Evolutionary conservation across 2,888 invertebrate genomes (phyloP).

Genomic region (Clepsis dumicolana): DNA sequence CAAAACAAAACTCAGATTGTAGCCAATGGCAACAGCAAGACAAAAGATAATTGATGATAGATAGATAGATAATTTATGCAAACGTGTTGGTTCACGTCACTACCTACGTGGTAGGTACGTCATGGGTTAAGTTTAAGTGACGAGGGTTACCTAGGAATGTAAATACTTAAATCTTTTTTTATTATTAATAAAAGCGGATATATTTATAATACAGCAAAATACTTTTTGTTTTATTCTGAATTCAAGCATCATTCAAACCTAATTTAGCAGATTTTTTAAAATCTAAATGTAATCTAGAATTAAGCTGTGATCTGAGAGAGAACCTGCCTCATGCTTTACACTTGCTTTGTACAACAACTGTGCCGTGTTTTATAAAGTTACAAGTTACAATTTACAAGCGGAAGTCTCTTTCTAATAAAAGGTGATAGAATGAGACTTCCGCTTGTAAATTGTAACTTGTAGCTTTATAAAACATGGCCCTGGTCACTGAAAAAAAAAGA

Average conservation of each 20-base stretch:
- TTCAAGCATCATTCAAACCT: too few species aligned
- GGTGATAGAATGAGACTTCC: too few species aligned
- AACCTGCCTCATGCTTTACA: neutral
- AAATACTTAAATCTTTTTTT: neutral
- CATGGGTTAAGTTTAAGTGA: slow-evolving; percentile 20
- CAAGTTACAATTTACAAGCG: too few species aligned
- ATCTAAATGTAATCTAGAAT: neutral
- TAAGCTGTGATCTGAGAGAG: neutral
- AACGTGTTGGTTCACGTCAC: slow-evolving; percentile 18
- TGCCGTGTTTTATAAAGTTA: too few species aligned
- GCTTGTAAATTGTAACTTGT: too few species aligned
- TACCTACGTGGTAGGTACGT: slow-evolving; percentile 23
- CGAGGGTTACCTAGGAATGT: neutral
- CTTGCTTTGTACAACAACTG: slow-evolving; percentile 14
- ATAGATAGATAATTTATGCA: slow-evolving; percentile 24
- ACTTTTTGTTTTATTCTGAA: neutral
- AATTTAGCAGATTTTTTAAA: neutral
- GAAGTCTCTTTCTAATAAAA: too few species aligned
- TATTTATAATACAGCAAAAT: neutral
- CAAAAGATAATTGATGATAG: slow-evolving; percentile 33
- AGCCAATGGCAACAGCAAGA: slow-evolving; percentile 29
- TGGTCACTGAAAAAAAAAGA: slow-evolving; percentile 20
- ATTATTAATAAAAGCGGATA: neutral
- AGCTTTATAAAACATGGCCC: too few species aligned
- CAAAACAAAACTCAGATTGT: slow-evolving; percentile 1